Evolutionary conservation across 2,888 invertebrate species (phyloP).

Genomic region (Nymphalis c-album): DNA sequence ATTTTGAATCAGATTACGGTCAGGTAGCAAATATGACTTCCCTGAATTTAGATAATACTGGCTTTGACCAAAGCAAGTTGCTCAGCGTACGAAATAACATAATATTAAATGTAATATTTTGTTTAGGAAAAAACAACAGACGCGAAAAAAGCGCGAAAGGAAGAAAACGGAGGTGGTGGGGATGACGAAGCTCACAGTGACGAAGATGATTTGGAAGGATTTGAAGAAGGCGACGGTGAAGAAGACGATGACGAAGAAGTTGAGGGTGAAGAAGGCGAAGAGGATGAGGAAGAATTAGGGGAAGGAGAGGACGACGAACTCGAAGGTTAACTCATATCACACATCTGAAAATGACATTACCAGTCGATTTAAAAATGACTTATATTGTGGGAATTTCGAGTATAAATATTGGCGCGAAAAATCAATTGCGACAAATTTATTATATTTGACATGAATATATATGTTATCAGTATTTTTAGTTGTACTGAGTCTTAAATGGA

Average conservation of each 20-base stretch:
- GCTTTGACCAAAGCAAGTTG: background rate
- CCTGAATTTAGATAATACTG: background rate
- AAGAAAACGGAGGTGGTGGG: slow-evolving; percentile 87
- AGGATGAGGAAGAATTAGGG: slow-evolving; percentile 83
- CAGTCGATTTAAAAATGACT: too few relatives aligned
- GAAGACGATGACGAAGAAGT: slow-evolving; percentile 84
- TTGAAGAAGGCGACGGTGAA: slow-evolving; percentile 82
- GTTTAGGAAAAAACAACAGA: slow-evolving; percentile 87
- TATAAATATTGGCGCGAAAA: slow-evolving; percentile 4
- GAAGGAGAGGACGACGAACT: slow-evolving; percentile 85
- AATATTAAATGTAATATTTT: slow-evolving; percentile 4
- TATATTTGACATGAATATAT: background rate
- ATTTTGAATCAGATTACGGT: background rate
- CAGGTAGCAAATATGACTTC: background rate
- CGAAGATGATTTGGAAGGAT: slow-evolving; percentile 85
- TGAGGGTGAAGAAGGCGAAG: slow-evolving; percentile 83
- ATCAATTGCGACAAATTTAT: background rate
- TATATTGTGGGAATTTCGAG: background rate
- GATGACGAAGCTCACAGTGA: slow-evolving; percentile 83
- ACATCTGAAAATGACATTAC: background rate
- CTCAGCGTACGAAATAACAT: too few relatives aligned
- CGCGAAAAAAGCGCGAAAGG: slow-evolving; percentile 90
- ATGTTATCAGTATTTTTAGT: background rate
- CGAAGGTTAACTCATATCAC: slow-evolving; percentile 71
- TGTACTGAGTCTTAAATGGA: background rate